Evolutionary conservation across 1,140 invertebrate species (phyloP), one percentile per base, ranked within the genome.

Genomic region (Drosophila hydei): DNA sequence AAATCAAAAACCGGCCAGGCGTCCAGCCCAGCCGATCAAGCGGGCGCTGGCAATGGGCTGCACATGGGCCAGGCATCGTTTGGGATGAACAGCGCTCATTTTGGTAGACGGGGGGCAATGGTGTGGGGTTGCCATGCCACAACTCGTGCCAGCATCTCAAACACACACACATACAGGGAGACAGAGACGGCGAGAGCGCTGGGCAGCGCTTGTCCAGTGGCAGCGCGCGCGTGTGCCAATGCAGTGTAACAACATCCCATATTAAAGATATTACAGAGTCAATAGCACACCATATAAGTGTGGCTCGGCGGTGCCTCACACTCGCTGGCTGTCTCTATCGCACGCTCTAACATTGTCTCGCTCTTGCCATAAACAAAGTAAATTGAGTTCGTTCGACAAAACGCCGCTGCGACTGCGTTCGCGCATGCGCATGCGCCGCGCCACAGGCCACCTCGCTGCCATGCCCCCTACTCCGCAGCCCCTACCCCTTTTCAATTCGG

Each of bases 181-280:
- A 52, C 42, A 55, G 9, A 52, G 11, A 68, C 23, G 23, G 60
- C 43, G 72, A 52, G 68, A 56, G 40, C 77, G 42, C 54, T 74
- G 72, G 79, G 59, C 72, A 80, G 67, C 61, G 60, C 59, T 64
- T 72, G 80, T 84, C 77, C 80, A 89, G 89, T 91, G 89, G 89
- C 89, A 90, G 72, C 73, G 50, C 77, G 89, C 73, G 89, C 89
- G 89, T 91, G 89, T 91, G 89, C 89, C 89, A 91, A 89, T 90
- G 81, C 85, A 80, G 77, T 89, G 89, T 89, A 80, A 90, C 81
- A 80, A 89, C 85, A 88, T 88, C 78, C 78, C 83, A 87, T 87
- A 88, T 87, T 87, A 87, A 88, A 87, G 83, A 88, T 87, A 88
- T 87, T 87, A 87, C 83, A 88, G 83, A 87, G 72, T 88, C 83